Evolutionary conservation across 1,140 invertebrate genomes (phyloP).

Genomic region (Ladona fulva): DNA sequence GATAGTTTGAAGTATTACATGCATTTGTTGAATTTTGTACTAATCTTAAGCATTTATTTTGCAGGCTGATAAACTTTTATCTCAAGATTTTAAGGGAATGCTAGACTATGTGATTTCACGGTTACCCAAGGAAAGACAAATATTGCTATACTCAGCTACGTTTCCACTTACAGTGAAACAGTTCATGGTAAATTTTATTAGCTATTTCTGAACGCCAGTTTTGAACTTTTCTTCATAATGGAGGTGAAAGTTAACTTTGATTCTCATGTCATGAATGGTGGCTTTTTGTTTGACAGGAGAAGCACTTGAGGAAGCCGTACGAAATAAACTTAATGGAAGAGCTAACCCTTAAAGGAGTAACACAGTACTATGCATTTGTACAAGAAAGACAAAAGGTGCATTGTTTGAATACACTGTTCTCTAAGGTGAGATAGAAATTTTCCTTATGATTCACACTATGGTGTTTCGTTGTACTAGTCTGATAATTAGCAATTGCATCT

Average conservation of each 20-base stretch:
- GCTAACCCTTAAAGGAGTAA: slow-evolving; percentile 96
- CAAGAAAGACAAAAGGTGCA: slow-evolving; percentile 99
- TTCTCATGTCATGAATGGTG: too few species aligned
- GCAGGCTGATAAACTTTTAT: slow-evolving; percentile 92
- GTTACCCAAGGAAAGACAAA: slow-evolving; percentile 92
- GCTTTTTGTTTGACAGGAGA: slow-evolving; percentile 51
- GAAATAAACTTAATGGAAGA: slow-evolving; percentile 99
- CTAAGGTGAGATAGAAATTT: slow-evolving; percentile 85
- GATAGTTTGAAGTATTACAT: not conserved
- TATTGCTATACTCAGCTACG: slow-evolving; percentile 97
- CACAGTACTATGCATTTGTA: slow-evolving; percentile 99
- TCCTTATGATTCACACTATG: too few species aligned
- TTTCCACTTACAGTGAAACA: slow-evolving; percentile 98
- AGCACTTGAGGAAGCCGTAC: slow-evolving; percentile 92
- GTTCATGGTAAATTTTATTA: slow-evolving; percentile 68
- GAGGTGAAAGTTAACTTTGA: too few species aligned
- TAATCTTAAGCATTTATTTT: slow-evolving; percentile 20
- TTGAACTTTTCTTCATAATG: too few species aligned
- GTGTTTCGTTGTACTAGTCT: too few species aligned
- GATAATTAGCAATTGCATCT: too few species aligned
- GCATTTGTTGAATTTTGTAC: slow-evolving; percentile 14
- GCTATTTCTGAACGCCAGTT: not conserved
- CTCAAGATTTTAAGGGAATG: slow-evolving; percentile 99
- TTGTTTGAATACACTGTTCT: slow-evolving; percentile 98
- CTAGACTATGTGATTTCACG: slow-evolving; percentile 91